Base-by-base conservation (phyloP, 2,113 vertebrate species). In the Columbina picui region DNA sequence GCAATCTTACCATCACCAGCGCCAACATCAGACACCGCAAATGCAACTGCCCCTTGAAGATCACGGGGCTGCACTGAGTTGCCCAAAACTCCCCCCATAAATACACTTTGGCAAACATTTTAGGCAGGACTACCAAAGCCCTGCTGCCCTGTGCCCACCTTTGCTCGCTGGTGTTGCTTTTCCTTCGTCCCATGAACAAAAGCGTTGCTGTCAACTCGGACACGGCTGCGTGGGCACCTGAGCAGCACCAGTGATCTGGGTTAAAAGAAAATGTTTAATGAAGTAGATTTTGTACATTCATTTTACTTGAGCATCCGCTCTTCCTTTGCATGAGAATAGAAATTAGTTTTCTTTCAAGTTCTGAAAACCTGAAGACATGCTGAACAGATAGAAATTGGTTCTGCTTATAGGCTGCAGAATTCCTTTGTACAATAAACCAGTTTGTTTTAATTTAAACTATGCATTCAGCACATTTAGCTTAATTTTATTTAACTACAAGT, bases 401-500 rank as follows among this genome's bases (percentile, higher is more conserved):
- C 96, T 95, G 78, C 94, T 93, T 95, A 92, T 92, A 87, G 89
- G 83, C 32, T 75, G 83, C 64, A 89, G 83, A 59, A 64, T 68
- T 78, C 78, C 80, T 95, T 93, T 90, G 68, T 87, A 18, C 56
- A 87, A 56, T 18, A 78, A 78, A 81, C 7, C 56, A 65, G 84
- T 93, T 97, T 95, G 86, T 88, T 96, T 95, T 89, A 87, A 94
- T 93, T 93, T 89, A 84, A 94, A 63, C 41, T 61, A 77, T 12
- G 68, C 47, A 89, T 90, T 96, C 96, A 93, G 91, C 91, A 94
- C 52, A 71, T 87, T 92, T 67, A 84, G 68, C 80, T 68, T 90
- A 50, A 77, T 93, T 93, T 90, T 89, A 83, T 80, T 86, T 87
- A 94, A 81, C 83, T 86, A 70, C 47, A 59, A 67, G 73, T 63